Percentiles rank a stretch among this genome's conserved stretches.
Conservation (phyloP, 2,113 vertebrate species). For the Sphaerodactylus townsendi region DNA sequence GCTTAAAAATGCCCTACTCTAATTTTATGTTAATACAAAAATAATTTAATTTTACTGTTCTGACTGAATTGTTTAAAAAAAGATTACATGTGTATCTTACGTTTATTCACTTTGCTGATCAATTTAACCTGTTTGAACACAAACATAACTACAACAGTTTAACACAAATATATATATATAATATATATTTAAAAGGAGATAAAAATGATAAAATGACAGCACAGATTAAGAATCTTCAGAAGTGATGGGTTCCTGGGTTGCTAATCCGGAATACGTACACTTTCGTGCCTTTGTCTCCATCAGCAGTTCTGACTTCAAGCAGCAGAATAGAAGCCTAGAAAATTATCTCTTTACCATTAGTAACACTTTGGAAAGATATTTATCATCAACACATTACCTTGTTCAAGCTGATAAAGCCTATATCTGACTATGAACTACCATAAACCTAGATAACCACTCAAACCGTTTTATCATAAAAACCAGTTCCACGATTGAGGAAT, state of each 20-base stretch:
- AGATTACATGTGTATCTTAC: constrained; percentile 81
- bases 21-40: constrained; percentile 76
- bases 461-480: constrained; percentile 64
- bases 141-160: constrained; percentile 85
- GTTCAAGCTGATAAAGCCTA: constrained; percentile 78
- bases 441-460: constrained; percentile 68
- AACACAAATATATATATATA: constrained; percentile 72
- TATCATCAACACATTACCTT: constrained; percentile 88
- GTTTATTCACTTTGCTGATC: constrained; percentile 84
- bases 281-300: constrained; percentile 99
- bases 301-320: constrained; percentile 99
- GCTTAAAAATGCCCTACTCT: constrained; percentile 77
- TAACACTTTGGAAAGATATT: constrained; percentile 99
- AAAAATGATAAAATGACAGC: constrained; percentile 88
- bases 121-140: constrained; percentile 89
- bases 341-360: constrained; percentile 99
- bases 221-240: constrained; percentile 95
- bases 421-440: constrained; percentile 74
- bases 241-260: constrained; percentile 99
- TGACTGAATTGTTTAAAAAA: constrained; percentile 74
- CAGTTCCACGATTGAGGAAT: constrained; percentile 70
- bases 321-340: constrained; percentile 99
- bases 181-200: constrained; percentile 81
- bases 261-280: constrained; percentile 99
- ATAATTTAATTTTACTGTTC: constrained; percentile 79